Percentiles rank a stretch among this genome's conserved stretches.
These are phyloP conservation scores for Chorisops tibialis DNA, from an alignment of 2,888 invertebrate species.

Conservation along the genomic window DNA sequence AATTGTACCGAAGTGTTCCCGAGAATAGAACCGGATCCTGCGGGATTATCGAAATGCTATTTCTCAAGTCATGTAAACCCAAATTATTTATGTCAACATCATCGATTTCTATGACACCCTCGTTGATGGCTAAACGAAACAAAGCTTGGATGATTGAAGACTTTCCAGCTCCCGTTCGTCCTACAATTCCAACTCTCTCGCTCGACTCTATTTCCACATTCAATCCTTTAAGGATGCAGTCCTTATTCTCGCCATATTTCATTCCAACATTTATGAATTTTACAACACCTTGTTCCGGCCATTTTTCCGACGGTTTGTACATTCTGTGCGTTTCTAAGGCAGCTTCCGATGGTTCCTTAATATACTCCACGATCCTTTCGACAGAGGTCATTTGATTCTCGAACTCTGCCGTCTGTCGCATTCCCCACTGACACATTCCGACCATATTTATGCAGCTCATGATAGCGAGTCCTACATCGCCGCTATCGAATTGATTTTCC, in stretches of 20 bases:
- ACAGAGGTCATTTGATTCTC: constrained; percentile 81
- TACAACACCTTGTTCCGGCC: constrained; percentile 68
- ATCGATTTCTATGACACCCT: constrained; percentile 75
- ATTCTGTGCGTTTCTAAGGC: constrained; percentile 50
- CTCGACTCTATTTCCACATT: constrained; percentile 58
- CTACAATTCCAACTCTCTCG: constrained; percentile 73
- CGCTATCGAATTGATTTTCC: constrained; percentile 52
- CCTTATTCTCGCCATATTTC: constrained; percentile 65
- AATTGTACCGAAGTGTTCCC: constrained; percentile 74
- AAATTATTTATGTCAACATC: constrained; percentile 65
- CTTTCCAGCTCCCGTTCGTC: constrained; percentile 83
- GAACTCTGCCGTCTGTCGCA: constrained; percentile 80
- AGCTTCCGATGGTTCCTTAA: constrained; percentile 62
- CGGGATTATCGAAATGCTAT: constrained; percentile 85
- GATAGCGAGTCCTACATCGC: constrained; percentile 68
- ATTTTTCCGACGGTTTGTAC: constrained; percentile 51
- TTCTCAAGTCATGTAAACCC: constrained; percentile 73
- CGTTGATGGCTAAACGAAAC: constrained; percentile 76
- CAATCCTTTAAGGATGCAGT: constrained; percentile 70
- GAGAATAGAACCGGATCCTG: constrained; percentile 88
- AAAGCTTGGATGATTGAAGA: constrained; percentile 78
- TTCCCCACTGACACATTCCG: constrained; percentile 77
- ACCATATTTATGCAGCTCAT: constrained; percentile 69
- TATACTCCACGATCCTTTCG: constrained; percentile 79
- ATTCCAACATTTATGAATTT: constrained; percentile 66